Percentiles rank a stretch among this genome's conserved stretches.
These are phyloP conservation scores for Xanthia icteritia DNA, from an alignment of 2,888 invertebrate species.

Conservation along the genomic window DNA sequence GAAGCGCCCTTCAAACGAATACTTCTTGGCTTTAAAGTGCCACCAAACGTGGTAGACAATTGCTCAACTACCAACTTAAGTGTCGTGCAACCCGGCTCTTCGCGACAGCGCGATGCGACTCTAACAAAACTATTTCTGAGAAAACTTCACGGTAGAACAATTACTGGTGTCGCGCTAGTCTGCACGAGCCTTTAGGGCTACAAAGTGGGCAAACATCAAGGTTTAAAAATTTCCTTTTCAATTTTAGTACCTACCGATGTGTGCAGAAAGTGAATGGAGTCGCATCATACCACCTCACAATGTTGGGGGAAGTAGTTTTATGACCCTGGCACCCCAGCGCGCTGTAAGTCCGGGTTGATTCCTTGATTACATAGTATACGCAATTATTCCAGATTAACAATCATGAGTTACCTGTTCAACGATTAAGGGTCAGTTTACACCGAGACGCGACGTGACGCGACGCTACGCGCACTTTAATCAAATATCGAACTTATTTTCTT, in stretches of 20 bases:
- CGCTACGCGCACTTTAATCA: too few relatives aligned
- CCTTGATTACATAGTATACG: conserved; percentile 80
- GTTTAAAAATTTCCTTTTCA: conserved; percentile 52
- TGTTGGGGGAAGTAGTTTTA: conserved; percentile 88
- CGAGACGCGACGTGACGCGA: too few relatives aligned
- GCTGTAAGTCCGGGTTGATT: conserved; percentile 86
- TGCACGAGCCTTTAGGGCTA: too few relatives aligned
- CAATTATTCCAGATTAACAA: conserved; percentile 7
- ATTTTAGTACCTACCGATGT: conserved; percentile 65
- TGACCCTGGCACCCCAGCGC: conserved; percentile 85
- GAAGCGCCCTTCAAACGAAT: conserved; percentile 37
- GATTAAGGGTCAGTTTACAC: too few relatives aligned
- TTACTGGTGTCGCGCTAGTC: too few relatives aligned
- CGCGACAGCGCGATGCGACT: too few relatives aligned
- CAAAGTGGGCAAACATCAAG: conserved; percentile 41
- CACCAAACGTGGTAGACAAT: conserved; percentile 23
- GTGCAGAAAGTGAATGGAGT: conserved; percentile 76
- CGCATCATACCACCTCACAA: conserved; percentile 74
- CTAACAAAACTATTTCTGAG: too few relatives aligned
- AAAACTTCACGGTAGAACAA: too few relatives aligned
- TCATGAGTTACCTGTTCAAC: neutral
- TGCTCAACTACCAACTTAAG: conserved; percentile 22
- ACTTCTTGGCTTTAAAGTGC: conserved; percentile 30
- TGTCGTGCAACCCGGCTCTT: too few relatives aligned
- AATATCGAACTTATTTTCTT: too few relatives aligned